Conservation (phyloP, 2,888 invertebrate genomes). For the Drosophila prolongata region DNA sequence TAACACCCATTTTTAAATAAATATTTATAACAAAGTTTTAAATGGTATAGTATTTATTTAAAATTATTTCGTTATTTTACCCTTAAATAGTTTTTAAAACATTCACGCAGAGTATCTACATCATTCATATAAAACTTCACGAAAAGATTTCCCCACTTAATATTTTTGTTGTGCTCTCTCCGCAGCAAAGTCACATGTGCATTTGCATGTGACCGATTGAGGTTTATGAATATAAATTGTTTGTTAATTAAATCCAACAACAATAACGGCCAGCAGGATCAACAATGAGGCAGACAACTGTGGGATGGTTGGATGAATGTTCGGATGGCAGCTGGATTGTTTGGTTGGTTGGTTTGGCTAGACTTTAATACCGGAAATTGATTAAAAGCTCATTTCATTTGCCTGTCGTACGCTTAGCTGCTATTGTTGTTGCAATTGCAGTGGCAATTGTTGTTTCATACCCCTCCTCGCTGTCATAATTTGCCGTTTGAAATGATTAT, state of each 20-base stretch:
- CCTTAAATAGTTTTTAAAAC: neutral
- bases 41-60: too few species aligned
- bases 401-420: conserved; percentile 38
- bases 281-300: conserved; percentile 33
- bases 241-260: conserved; percentile 78
- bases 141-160: conserved; percentile 10
- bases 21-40: too few species aligned
- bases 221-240: conserved; percentile 81
- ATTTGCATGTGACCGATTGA: conserved; percentile 74
- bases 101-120: conserved; percentile 12
- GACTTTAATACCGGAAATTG: conserved; percentile 76
- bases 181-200: conserved; percentile 51
- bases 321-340: conserved; percentile 20
- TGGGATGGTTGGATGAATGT: conserved; percentile 44
- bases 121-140: neutral
- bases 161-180: conserved; percentile 32
- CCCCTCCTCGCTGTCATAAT: conserved; percentile 63
- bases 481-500: conserved; percentile 73
- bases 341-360: conserved; percentile 39
- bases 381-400: conserved; percentile 78
- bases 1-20: too few species aligned
- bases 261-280: conserved; percentile 43
- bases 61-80: too few species aligned
- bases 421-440: conserved; percentile 27
- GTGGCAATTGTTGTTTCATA: conserved; percentile 15